Percentiles rank a stretch among this genome's conserved stretches.
Evolutionary conservation across 2,888 invertebrate genomes (phyloP).

Genomic region (Conchocele bisecta): DNA sequence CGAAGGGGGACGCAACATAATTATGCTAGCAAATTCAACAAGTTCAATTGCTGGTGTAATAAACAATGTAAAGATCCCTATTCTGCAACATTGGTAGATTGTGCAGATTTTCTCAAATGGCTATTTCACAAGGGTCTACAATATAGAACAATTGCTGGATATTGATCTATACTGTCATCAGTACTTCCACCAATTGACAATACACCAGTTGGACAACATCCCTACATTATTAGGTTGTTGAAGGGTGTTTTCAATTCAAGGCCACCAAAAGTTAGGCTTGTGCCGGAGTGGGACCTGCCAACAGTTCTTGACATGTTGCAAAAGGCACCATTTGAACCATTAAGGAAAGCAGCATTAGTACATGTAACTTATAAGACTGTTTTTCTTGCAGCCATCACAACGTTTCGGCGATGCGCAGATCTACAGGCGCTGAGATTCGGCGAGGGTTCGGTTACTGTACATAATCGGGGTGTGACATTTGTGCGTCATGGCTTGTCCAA

Average conservation of each 20-base stretch:
- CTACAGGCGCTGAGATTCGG: not conserved
- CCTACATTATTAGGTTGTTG: conserved; percentile 17
- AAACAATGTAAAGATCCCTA: conserved; percentile 35
- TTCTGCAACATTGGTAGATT: conserved; percentile 28
- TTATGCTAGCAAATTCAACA: conserved; percentile 34
- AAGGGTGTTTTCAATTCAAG: conserved; percentile 25
- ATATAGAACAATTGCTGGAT: conserved; percentile 10
- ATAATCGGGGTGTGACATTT: not conserved
- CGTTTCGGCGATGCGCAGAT: not conserved
- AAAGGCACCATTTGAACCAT: conserved; percentile 11
- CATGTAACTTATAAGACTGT: not conserved
- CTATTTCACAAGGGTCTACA: conserved; percentile 9
- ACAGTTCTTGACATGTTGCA: conserved; percentile 4
- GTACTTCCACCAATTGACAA: conserved; percentile 7
- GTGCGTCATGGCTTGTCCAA: not conserved
- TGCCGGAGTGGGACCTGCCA: conserved; percentile 30
- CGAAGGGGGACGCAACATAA: conserved; percentile 43
- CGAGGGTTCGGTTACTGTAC: not conserved
- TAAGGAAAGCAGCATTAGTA: not conserved
- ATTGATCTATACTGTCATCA: conserved; percentile 29
- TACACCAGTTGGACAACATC: conserved; percentile 16
- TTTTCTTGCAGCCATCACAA: conserved; percentile 1
- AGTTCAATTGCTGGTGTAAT: conserved; percentile 52
- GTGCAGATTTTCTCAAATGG: conserved; percentile 30
- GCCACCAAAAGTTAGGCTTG: conserved; percentile 11